A percentile compares a stretch with the other conserved stretches of the same genome.
phyloP scores from a whole-genome alignment of 2,888 invertebrate genomes.

The Chironomus riparius region DNA sequence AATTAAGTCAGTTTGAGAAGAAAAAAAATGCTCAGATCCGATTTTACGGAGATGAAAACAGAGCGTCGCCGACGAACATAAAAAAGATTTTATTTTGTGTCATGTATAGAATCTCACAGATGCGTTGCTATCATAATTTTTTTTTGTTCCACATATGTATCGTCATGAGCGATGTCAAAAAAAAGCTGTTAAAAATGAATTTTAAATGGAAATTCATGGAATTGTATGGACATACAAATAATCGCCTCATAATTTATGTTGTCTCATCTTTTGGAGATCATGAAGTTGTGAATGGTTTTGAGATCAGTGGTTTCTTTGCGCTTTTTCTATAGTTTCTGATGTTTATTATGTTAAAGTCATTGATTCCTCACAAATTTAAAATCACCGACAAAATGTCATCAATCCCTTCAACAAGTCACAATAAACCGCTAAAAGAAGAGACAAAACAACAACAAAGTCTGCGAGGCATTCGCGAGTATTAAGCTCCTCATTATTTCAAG shows the following conservation, averaged over 20 bases:
- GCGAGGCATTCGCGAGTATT: too few species aligned
- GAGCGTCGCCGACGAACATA: background rate
- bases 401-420: too few species aligned
- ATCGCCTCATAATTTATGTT: background rate
- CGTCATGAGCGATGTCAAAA: too few species aligned
- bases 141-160: background rate
- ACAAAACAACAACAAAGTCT: too few species aligned
- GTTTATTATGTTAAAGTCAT: too few species aligned
- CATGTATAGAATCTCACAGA: background rate
- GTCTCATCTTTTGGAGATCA: background rate
- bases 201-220: background rate
- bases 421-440: too few species aligned
- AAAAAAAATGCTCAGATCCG: background rate
- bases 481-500: too few species aligned
- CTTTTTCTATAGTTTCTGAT: too few species aligned
- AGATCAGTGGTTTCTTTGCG: too few species aligned
- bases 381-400: too few species aligned
- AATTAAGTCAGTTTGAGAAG: conserved; percentile 2
- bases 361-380: too few species aligned
- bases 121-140: background rate
- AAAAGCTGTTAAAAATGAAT: background rate
- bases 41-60: conserved; percentile 5
- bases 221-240: background rate
- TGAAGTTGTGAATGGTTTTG: too few species aligned
- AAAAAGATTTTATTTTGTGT: background rate